phyloP scores from a whole-genome alignment of 2,113 vertebrate genomes.

The Dromaius novaehollandiae region DNA sequence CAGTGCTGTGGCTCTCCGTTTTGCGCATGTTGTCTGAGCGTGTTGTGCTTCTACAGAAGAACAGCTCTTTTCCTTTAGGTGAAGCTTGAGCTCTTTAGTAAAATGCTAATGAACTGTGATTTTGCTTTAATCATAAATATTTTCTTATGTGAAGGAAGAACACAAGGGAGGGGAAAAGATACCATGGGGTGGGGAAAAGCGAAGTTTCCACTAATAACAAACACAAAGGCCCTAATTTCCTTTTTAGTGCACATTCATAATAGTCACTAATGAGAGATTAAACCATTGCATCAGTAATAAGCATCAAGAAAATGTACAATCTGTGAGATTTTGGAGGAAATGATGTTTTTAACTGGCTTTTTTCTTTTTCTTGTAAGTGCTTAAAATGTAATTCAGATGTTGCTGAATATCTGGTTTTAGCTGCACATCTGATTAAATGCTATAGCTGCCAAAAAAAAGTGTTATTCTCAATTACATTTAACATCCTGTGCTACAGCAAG shows the following conservation, averaged over 20 bases:
- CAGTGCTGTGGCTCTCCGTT: not conserved
- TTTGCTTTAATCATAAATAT: not conserved
- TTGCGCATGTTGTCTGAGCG: fast-evolving
- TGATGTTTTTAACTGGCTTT: not conserved
- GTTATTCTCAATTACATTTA: not conserved
- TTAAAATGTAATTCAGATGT: not conserved
- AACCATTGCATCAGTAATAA: not conserved
- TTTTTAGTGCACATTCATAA: not conserved
- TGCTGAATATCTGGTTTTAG: not conserved
- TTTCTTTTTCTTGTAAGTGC: not conserved
- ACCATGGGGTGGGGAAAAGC: not conserved
- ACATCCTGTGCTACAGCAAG: not conserved
- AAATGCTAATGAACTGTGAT: fast-evolving
- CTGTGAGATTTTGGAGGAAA: not conserved
- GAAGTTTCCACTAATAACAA: not conserved
- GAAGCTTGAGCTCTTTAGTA: not conserved
- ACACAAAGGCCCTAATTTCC: not conserved
- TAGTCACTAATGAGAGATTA: not conserved
- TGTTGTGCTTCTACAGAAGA: not conserved
- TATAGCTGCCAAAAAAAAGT: not conserved
- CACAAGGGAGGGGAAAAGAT: not conserved
- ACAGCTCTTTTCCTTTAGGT: not conserved
- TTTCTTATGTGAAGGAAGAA: not conserved
- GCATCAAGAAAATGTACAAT: not conserved
- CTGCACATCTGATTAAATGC: not conserved